These are phyloP conservation scores for Deilephila elpenor DNA, from an alignment of 2,888 invertebrate species.

Conservation along the genomic window DNA sequence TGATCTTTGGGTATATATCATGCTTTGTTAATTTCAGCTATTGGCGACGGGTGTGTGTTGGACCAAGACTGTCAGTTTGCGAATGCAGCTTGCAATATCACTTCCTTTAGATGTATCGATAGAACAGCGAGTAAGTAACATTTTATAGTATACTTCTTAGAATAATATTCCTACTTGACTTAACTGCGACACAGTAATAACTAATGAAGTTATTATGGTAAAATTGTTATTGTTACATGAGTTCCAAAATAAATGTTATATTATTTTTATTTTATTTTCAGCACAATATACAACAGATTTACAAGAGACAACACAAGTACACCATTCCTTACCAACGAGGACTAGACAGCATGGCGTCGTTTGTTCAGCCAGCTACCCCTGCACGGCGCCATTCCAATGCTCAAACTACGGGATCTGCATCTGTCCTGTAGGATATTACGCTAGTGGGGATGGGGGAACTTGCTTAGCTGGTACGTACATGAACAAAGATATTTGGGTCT, in stretches of 20 bases:
- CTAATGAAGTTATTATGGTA: no score
- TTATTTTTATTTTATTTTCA: not conserved
- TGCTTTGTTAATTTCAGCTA: slow-evolving; percentile 49
- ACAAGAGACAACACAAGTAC: not conserved
- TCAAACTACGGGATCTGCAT: slow-evolving; percentile 59
- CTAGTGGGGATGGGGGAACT: slow-evolving; percentile 40
- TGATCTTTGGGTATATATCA: no score
- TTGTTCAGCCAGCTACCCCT: slow-evolving; percentile 48
- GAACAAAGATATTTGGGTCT: not conserved
- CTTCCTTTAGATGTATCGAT: slow-evolving; percentile 52
- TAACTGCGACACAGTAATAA: no score
- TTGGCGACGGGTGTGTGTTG: slow-evolving; percentile 69
- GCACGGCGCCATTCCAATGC: slow-evolving; percentile 59
- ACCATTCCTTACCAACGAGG: no score
- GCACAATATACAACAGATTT: not conserved
- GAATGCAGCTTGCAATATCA: slow-evolving; percentile 55
- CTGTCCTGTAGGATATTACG: slow-evolving; percentile 71
- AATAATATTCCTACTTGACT: no score
- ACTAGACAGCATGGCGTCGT: slow-evolving; percentile 42
- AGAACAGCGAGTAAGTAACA: slow-evolving; percentile 39
- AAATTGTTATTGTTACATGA: no score
- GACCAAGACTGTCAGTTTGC: slow-evolving; percentile 70
- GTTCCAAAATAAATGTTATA: no score
- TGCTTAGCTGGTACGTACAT: slow-evolving; percentile 68
- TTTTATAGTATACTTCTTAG: not conserved